phyloP scores from a whole-genome alignment of 2,888 invertebrate genomes.

The Synergus laeviventris region DNA sequence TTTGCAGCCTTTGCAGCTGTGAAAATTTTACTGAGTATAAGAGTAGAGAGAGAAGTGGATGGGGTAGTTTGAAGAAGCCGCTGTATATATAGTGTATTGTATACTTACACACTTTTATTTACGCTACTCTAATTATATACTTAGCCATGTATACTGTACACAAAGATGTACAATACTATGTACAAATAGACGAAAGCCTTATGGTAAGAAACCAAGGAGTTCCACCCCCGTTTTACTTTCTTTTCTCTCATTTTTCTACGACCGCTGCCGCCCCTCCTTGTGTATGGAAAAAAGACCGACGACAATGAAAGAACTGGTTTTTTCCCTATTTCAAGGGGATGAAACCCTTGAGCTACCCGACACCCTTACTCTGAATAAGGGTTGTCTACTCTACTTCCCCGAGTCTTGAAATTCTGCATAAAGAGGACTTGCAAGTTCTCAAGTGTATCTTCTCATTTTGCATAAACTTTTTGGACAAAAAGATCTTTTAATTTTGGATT shows the following conservation, averaged over 20 bases:
- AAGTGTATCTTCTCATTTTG: not conserved
- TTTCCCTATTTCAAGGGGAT: constrained; percentile 30
- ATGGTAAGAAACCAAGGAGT: constrained; percentile 23
- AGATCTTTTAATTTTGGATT: not conserved
- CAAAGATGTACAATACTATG: not conserved
- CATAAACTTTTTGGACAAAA: not conserved
- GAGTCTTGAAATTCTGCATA: constrained; percentile 26
- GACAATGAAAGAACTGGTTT: constrained; percentile 32
- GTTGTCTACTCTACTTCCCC: constrained; percentile 34
- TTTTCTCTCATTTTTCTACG: constrained; percentile 14
- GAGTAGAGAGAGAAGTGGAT: not conserved
- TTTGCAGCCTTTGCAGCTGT: constrained; percentile 37
- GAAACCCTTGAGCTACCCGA: constrained; percentile 43
- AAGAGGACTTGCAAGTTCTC: constrained; percentile 6
- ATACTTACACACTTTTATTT: not conserved
- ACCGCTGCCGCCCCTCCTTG: not conserved
- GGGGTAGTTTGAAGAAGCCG: not conserved
- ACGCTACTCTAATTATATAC: not conserved
- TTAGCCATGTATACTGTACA: not conserved
- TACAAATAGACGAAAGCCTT: not conserved
- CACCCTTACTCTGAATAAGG: constrained; percentile 34
- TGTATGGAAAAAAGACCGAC: constrained; percentile 24
- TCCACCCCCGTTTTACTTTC: constrained; percentile 26
- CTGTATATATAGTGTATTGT: not conserved
- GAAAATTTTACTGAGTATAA: constrained; percentile 9